Evolutionary conservation across 1,140 invertebrate species (phyloP).

Genomic region (Mercenaria mercenaria): DNA sequence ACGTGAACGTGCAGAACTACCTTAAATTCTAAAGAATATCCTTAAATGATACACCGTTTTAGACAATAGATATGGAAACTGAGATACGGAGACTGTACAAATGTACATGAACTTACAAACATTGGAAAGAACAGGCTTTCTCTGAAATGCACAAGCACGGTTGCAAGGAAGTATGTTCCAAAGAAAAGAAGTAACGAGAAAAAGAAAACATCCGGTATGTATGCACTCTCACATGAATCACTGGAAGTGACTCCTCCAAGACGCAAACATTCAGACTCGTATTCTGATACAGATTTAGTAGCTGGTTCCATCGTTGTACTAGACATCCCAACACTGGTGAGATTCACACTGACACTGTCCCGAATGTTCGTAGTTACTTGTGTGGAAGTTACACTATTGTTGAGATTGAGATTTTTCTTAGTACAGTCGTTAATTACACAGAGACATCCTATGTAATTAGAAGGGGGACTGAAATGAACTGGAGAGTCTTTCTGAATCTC

Average conservation of each 20-base stretch:
- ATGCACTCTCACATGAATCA: slow-evolving; percentile 60
- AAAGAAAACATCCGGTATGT: slow-evolving; percentile 93
- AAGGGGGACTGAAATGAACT: slow-evolving; percentile 72
- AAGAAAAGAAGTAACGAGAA: slow-evolving; percentile 97
- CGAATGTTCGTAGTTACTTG: background rate
- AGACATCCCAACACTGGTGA: background rate
- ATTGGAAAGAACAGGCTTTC: slow-evolving; percentile 97
- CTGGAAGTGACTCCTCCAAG: slow-evolving; percentile 61
- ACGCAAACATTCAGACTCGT: slow-evolving; percentile 61
- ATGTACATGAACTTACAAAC: slow-evolving; percentile 83
- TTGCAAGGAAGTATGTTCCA: slow-evolving; percentile 96
- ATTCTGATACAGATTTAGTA: slow-evolving; percentile 48
- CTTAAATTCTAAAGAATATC: too few relatives aligned
- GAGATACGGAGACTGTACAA: too few relatives aligned
- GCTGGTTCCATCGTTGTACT: background rate
- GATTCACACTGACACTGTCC: background rate
- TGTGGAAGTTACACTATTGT: slow-evolving; percentile 16
- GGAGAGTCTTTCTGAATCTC: slow-evolving; percentile 75
- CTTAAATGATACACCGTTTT: too few relatives aligned
- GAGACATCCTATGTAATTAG: slow-evolving; percentile 73
- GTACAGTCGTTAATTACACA: slow-evolving; percentile 72
- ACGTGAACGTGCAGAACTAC: too few relatives aligned
- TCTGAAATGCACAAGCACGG: slow-evolving; percentile 95
- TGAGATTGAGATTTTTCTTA: background rate
- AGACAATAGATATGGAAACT: too few relatives aligned